Evolutionary conservation across 2,888 invertebrate species (phyloP), one percentile per base, ranked within the genome.

Genomic region (Lycophotia porphyrea): DNA sequence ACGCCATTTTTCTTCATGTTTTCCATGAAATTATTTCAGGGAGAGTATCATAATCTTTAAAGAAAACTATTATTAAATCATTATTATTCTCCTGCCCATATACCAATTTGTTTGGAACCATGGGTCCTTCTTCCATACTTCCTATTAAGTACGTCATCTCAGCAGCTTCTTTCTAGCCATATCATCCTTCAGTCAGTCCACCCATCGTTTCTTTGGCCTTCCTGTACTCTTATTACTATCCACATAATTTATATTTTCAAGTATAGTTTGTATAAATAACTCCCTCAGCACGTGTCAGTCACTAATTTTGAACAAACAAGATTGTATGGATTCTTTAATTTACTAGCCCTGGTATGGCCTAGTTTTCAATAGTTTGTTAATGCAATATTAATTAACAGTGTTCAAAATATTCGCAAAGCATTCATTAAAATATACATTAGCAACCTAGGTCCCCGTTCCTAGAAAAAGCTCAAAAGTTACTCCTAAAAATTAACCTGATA

Each of bases 251-350:
- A n/a, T 55, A 55, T 55, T 55, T 55, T 8, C 4, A 36, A n/a
- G n/a, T 39, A 15, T 9, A 9, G n/a, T 24, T 36, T 15, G 1
- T 39, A 9, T 8, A 18, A 18, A 9, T 8, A 18, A 18, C n/a
- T 27, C n/a, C 8, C 39, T n/a, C n/a, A 39, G n/a, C 15, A 15
- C 63, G 39, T 55, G 44, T 44, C 27, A 15, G 9, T 42, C n/a
- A 1, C 7, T 49, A 49, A 42, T 49, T 49, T 36, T 67, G 39
- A 42, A 68, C 13, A 34, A 47, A 44, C 27, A 34, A 47, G 13
- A 34, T 58, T 79, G 18, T 64, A 55, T 34, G 34, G 47, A 27
- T 79, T 71, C 31, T 64, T 69, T 55, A 42, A 79, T 79, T 64
- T 47, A 58, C 3, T 18, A 31, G 24, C 5, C 13, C 18, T 60